These are phyloP conservation scores for Achlya flavicornis DNA, from an alignment of 2,888 invertebrate species.

Conservation along the genomic window DNA sequence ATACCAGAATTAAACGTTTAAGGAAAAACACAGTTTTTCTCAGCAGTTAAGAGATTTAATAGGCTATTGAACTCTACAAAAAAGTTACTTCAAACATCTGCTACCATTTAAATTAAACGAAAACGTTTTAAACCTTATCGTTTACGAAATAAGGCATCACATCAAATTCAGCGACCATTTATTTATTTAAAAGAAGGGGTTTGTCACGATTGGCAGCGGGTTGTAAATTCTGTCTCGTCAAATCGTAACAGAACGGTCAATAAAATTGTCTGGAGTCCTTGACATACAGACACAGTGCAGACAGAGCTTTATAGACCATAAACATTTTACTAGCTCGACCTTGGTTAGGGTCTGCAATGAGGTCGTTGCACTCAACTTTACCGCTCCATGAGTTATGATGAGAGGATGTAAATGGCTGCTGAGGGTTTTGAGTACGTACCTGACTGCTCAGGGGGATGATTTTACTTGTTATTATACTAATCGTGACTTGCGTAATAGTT, in stretches of 20 bases:
- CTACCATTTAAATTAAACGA: neutral
- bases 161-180: neutral
- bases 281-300: constrained; percentile 81
- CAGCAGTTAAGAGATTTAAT: neutral
- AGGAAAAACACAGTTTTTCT: neutral
- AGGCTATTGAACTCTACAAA: neutral
- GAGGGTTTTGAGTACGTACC: constrained; percentile 12
- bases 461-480: neutral
- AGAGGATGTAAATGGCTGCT: constrained; percentile 26
- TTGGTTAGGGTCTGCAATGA: constrained; percentile 80
- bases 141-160: neutral
- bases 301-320: constrained; percentile 82
- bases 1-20: neutral
- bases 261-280: constrained; percentile 80
- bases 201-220: constrained; percentile 47
- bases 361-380: constrained; percentile 79
- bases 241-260: constrained; percentile 65
- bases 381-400: constrained; percentile 60
- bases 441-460: constrained; percentile 10
- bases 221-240: constrained; percentile 60
- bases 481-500: neutral
- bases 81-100: neutral
- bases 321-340: constrained; percentile 83
- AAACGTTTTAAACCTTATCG: neutral
- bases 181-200: constrained; percentile 40